Percentiles rank a stretch among this genome's conserved stretches.
These are phyloP conservation scores for Agrotis segetum DNA, from an alignment of 2,888 invertebrate species.

Conservation along the genomic window DNA sequence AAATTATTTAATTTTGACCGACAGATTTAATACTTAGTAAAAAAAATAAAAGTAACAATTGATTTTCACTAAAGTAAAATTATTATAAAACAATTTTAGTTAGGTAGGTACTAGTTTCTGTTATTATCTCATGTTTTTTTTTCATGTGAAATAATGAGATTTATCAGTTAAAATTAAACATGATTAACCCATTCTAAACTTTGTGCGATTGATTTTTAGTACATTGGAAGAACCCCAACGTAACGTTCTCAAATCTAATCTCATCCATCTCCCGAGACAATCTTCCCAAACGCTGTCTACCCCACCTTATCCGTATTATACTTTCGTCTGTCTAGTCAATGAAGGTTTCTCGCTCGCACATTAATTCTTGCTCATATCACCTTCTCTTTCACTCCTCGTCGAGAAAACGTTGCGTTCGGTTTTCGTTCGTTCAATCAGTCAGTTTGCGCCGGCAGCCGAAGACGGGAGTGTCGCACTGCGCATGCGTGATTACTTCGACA, in stretches of 20 bases:
- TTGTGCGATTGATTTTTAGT: conserved; percentile 41
- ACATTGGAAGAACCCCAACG: conserved; percentile 35
- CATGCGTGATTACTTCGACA: conserved; percentile 79
- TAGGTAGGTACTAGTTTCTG: too few species aligned
- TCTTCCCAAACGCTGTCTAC: conserved; percentile 36
- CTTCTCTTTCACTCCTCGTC: conserved; percentile 43
- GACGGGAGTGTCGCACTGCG: conserved; percentile 74
- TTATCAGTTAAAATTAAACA: neutral
- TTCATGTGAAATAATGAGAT: neutral
- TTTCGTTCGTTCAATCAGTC: conserved; percentile 71
- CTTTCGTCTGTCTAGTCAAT: conserved; percentile 58
- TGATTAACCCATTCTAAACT: conserved; percentile 4
- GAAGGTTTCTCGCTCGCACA: conserved; percentile 54
- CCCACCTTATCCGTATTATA: conserved; percentile 53
- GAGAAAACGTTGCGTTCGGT: conserved; percentile 60
- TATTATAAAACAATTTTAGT: too few species aligned
- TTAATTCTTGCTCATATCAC: conserved; percentile 37
- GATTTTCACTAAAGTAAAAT: too few species aligned
- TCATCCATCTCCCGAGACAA: conserved; percentile 52
- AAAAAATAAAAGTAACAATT: too few species aligned
- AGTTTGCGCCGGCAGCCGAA: conserved; percentile 80
- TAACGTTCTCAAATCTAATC: conserved; percentile 51
- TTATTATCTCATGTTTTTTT: neutral
- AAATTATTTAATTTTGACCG: neutral
- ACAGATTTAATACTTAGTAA: too few species aligned